Evolutionary conservation across 1,140 invertebrate species (phyloP), one percentile per base, ranked within the genome.

Genomic region (Drosophila pandora): DNA sequence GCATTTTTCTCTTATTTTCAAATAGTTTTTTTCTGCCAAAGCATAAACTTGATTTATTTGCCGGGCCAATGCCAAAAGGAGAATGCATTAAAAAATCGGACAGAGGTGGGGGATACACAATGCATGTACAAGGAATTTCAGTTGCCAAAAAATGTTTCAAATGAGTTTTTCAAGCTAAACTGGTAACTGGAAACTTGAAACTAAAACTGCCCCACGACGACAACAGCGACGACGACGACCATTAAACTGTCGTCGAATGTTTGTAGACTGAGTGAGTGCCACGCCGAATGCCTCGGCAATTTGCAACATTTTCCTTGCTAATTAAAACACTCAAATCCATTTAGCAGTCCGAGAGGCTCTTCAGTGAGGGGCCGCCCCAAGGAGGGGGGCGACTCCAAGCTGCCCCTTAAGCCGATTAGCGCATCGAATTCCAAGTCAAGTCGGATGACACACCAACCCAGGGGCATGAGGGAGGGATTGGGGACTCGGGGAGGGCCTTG

Each of bases 281-380:
- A 37, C 45, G 52, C 48, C 67, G 74, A 65, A 69, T 65, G 61
- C 52, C 52, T 60, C 58, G 67, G 56, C 68, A 67, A 65, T 74
- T 85, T 61, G 65, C 63, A 65, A 72, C 81, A 87, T 85, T 87
- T 84, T 87, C 74, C 61, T 13, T 61, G 82, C 82, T 85, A 85
- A 85, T 85, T 85, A 85, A 87, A 81, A 78, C 48, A 80, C 61
- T 76, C 78, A 85, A 85, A 85, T 85, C 81, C 81, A 87, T 81
- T 85, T 85, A 85, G 82, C 78, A 65, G 55, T 43, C 43, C 17
- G 32, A 43, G 41, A 45, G 58, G 48, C 4, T 52, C n/a, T 39
- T n/a, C 3, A 28, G 25, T 17, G 1, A 17, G 17, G 17, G 17
- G 17, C 17, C 17, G 17, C 17, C 17, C 17, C 17, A 1, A 17